These are phyloP conservation scores for Glossosoma conforme DNA, from an alignment of 1,140 invertebrate genomes.

Conservation along the genomic window DNA sequence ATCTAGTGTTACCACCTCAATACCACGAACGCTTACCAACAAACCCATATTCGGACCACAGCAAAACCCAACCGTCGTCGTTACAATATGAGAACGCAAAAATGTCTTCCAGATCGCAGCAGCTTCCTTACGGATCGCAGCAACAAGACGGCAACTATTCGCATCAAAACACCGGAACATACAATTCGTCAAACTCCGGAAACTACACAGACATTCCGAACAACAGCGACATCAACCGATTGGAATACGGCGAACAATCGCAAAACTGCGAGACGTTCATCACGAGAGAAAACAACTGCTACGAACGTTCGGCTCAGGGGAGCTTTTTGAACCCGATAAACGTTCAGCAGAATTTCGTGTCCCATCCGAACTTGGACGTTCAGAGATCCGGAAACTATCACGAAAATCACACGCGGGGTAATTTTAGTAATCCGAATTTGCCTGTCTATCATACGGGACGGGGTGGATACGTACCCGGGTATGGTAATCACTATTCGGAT, in stretches of 20 bases:
- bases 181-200: slow-evolving; percentile 31
- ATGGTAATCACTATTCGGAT: slow-evolving; percentile 30
- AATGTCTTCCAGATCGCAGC: slow-evolving; percentile 10
- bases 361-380: slow-evolving; percentile 30
- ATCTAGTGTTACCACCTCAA: slow-evolving; percentile 10
- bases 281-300: slow-evolving; percentile 24
- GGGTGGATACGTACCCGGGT: slow-evolving; percentile 12
- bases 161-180: slow-evolving; percentile 30
- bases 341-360: slow-evolving; percentile 24
- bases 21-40: slow-evolving; percentile 28
- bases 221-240: no score
- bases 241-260: slow-evolving; percentile 23
- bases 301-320: slow-evolving; percentile 15
- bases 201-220: slow-evolving; percentile 29
- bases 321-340: slow-evolving; percentile 11
- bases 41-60: slow-evolving; percentile 25
- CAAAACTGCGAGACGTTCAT: slow-evolving; percentile 23
- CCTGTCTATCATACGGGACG: slow-evolving; percentile 17
- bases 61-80: slow-evolving; percentile 22
- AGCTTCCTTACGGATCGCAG: slow-evolving; percentile 15
- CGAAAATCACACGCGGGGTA: slow-evolving; percentile 18
- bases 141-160: slow-evolving; percentile 23
- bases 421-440: slow-evolving; percentile 30
- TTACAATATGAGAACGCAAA: slow-evolving; percentile 21
- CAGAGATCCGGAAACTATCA: slow-evolving; percentile 11